These are phyloP conservation scores for Pseudomyrmex pallidus DNA, from an alignment of 1,140 invertebrate genomes.

Conservation along the genomic window DNA sequence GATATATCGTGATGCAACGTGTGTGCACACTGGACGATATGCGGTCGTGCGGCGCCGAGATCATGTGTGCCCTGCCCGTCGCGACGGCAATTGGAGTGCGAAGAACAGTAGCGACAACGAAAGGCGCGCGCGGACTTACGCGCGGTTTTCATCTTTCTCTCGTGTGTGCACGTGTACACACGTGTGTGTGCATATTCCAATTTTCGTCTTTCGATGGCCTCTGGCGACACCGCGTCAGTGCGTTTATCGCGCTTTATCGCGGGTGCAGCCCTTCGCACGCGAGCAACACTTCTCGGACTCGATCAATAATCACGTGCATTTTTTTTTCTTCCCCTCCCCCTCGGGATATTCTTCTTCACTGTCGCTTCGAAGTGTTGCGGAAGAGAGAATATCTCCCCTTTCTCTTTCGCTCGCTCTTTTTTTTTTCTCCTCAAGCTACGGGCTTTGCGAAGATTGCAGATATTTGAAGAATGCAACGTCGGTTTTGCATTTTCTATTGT, in stretches of 20 bases:
- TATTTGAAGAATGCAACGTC: neutral
- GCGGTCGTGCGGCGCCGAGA: constrained; percentile 25
- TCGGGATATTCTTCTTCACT: constrained; percentile 8
- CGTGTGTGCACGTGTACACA: neutral
- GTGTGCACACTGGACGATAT: neutral
- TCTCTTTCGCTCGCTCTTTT: too few species aligned
- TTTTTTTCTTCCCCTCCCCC: too few species aligned
- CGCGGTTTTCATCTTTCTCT: too few species aligned
- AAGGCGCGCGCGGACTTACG: neutral
- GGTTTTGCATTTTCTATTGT: neutral
- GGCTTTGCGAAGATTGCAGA: neutral
- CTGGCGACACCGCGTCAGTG: too few species aligned
- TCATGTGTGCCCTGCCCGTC: constrained; percentile 1
- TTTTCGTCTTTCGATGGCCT: neutral
- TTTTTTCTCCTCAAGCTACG: too few species aligned
- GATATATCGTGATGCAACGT: constrained; percentile 63
- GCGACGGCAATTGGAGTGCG: constrained; percentile 64
- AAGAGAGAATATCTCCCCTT: neutral
- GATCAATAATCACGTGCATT: constrained; percentile 27
- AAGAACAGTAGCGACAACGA: constrained; percentile 52
- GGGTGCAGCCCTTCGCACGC: neutral
- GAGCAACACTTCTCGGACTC: constrained; percentile 4
- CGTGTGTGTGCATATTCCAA: neutral
- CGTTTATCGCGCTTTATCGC: neutral
- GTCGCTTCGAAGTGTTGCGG: neutral